Conservation (phyloP, 2,113 vertebrate species). For the Rhinolophus ferrumequinum region DNA sequence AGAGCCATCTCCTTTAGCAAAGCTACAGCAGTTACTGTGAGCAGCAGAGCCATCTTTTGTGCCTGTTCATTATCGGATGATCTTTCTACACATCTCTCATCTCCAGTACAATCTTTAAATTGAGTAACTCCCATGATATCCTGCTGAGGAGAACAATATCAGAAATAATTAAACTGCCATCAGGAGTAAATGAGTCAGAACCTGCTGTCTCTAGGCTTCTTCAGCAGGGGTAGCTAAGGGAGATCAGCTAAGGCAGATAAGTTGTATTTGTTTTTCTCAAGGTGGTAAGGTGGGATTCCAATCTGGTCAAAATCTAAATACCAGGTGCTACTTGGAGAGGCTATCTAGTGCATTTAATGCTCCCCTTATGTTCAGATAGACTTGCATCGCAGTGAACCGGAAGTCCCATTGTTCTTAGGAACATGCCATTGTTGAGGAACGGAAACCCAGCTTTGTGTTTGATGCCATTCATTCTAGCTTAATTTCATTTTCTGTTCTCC, state of each 20-base stretch:
- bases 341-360: neutral
- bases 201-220: constrained; percentile 8
- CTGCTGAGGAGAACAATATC: constrained; percentile 52
- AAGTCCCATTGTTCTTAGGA: neutral
- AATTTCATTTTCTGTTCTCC: constrained; percentile 6
- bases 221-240: neutral
- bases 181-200: constrained; percentile 44
- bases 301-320: neutral
- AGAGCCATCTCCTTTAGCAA: neutral
- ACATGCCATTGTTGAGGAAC: neutral
- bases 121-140: constrained; percentile 27
- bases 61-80: constrained; percentile 14
- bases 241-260: neutral
- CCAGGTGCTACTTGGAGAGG: neutral
- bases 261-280: constrained; percentile 48
- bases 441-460: neutral
- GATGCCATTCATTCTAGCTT: neutral
- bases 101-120: constrained; percentile 38
- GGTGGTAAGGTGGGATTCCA: neutral
- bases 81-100: neutral
- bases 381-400: neutral
- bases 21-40: neutral
- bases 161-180: constrained; percentile 47
- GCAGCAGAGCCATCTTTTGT: neutral
- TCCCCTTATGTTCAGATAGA: neutral